Evolutionary conservation across 2,113 vertebrate genomes (phyloP).

Genomic region (Mastomys natalensis): DNA sequence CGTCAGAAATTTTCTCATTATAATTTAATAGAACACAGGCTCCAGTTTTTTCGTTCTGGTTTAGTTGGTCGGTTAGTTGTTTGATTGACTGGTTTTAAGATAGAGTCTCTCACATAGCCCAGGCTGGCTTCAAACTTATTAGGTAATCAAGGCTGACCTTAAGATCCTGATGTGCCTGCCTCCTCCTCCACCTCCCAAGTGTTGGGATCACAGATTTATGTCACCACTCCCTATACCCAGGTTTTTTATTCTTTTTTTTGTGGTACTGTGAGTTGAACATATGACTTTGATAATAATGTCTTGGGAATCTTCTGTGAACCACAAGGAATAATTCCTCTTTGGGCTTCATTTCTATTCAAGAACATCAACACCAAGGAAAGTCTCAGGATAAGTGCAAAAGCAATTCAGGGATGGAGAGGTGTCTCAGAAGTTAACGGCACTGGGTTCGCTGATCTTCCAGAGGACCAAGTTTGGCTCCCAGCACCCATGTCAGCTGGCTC

Average conservation of each 20-base stretch:
- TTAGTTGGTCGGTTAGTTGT: not conserved
- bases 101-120: not conserved
- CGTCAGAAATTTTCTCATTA: not conserved
- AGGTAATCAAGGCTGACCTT: not conserved
- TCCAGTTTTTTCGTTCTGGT: not conserved
- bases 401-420: not conserved
- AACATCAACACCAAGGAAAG: constrained; percentile 17
- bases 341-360: constrained; percentile 25
- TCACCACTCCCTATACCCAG: not conserved
- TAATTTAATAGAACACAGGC: constrained; percentile 49
- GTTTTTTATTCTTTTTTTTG: not conserved
- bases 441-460: not conserved
- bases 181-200: too few species aligned
- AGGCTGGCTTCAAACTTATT: not conserved
- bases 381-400: not conserved
- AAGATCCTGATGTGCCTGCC: not conserved
- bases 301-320: constrained; percentile 40
- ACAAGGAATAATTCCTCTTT: constrained; percentile 6
- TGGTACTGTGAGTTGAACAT: not conserved
- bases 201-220: too few species aligned
- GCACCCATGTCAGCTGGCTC: not conserved
- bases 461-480: not conserved
- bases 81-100: not conserved
- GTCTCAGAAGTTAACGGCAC: not conserved
- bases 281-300: not conserved